Conservation (phyloP, 2,888 invertebrate species). For the Aplocera efformata region DNA sequence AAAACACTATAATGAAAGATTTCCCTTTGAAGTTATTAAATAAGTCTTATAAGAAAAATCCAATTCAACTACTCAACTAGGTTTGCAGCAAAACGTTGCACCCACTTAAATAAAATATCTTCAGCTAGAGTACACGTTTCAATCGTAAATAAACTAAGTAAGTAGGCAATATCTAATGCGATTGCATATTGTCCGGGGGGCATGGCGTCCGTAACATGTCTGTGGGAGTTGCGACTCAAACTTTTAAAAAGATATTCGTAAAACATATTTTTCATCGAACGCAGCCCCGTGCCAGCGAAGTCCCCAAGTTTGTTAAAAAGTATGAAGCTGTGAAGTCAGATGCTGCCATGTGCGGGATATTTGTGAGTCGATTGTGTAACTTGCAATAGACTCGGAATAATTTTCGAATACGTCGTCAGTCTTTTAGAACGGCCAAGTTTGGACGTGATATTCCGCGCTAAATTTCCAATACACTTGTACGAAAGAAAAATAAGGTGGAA, state of each 20-base stretch:
- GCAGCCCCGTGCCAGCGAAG: constrained; percentile 33
- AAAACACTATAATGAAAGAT: too few species aligned
- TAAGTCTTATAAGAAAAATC: too few species aligned
- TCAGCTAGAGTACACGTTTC: too few species aligned
- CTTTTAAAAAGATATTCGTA: constrained; percentile 23
- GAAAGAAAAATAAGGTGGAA: too few species aligned
- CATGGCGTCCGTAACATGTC: constrained; percentile 9
- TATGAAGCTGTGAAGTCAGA: constrained; percentile 35
- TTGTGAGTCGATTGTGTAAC: constrained; percentile 15
- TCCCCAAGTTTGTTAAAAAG: constrained; percentile 42
- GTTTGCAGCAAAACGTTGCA: too few species aligned
- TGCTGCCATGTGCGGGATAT: constrained; percentile 15
- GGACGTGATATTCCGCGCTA: too few species aligned
- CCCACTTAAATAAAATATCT: too few species aligned
- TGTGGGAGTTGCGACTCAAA: constrained; percentile 15
- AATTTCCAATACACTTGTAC: too few species aligned
- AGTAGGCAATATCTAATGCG: neutral
- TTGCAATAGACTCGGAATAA: constrained; percentile 14
- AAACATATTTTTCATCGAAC: constrained; percentile 31
- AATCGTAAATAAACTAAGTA: too few species aligned
- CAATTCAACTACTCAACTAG: too few species aligned
- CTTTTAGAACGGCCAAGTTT: too few species aligned
- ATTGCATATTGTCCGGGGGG: constrained; percentile 6
- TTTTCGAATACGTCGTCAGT: constrained; percentile 8
- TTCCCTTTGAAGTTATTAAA: too few species aligned